A percentile compares a stretch with the other conserved stretches of the same genome.
phyloP scores from a whole-genome alignment of 2,797 vertebrate genomes.

The Pteropus rufus region DNA sequence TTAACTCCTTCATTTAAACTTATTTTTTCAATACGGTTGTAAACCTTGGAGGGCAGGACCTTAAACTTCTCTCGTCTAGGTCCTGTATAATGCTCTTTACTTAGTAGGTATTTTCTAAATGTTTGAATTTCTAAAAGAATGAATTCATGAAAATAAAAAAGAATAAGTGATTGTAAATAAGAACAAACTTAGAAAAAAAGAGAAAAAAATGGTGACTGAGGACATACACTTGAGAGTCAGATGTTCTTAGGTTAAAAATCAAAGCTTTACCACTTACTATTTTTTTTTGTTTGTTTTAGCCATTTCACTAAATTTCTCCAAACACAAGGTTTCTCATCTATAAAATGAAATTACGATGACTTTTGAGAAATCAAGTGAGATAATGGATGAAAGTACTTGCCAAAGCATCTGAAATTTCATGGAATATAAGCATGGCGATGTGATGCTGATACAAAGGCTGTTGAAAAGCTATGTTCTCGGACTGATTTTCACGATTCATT shows the following conservation, averaged over 20 bases:
- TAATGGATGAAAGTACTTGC: background rate
- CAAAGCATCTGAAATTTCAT: background rate
- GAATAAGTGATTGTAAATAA: background rate
- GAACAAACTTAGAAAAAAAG: background rate
- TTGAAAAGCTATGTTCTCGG: background rate
- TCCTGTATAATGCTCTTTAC: background rate
- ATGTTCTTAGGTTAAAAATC: background rate
- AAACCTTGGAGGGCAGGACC: background rate
- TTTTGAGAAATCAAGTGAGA: background rate
- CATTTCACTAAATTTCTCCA: background rate
- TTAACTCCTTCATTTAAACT: background rate
- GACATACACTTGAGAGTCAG: background rate
- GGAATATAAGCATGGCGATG: background rate
- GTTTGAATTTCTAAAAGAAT: background rate
- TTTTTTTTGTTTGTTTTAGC: background rate
- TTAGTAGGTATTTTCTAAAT: background rate
- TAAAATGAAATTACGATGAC: background rate
- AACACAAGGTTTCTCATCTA: background rate
- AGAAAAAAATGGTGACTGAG: background rate
- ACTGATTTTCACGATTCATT: slow-evolving; percentile 1
- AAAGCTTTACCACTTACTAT: background rate
- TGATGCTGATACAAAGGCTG: background rate
- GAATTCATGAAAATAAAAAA: background rate
- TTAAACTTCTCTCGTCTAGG: background rate
- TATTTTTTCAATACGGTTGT: background rate